Evolutionary conservation across 2,113 vertebrate species (phyloP), one percentile per base, ranked within the genome.

Genomic region (Macrotis lagotis): DNA sequence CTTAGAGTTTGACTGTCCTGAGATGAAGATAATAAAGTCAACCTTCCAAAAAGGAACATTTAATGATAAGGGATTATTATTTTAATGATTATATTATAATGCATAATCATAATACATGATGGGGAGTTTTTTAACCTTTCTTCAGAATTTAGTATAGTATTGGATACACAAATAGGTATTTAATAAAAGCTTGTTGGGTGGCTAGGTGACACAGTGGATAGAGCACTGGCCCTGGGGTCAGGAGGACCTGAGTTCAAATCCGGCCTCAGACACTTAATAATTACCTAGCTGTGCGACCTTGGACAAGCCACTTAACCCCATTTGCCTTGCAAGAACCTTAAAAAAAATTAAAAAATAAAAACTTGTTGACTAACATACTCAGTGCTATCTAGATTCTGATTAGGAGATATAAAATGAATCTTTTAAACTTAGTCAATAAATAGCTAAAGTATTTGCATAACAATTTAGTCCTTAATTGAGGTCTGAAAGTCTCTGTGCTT

Each of bases 361-460:
- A 7, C 19, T 83, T 24, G 11, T 83, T 83, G n/a, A 8, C 66
- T 83, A 83, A 11, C 51, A 28, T 9, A 25, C 44, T 90, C 44
- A 6, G 11, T 47, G 89, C 25, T 9, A 47, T 74, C 8, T 37
- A 8, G 92, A 88, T 3, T 51, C 50, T 96, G 52, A 52, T 11
- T 48, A 94, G 90, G 95, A 91, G 28, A 92, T 51, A 89, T 5
- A 83, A 55, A 19, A 55, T 90, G 88, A 55, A 95, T 37, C 50
- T 9, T 88, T 51, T 26, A 49, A 90, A 91, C 83, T 28, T n/a
- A 16, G 52, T 91, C 50, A 48, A 88, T 95, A 94, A 90, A 3
- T 25, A 28, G 48, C 59, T 53, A 0, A 25, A 7, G 48, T 50
- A 89, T 2, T 1, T 90, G 89, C 28, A 52, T 8, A 91, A 89